Base-by-base conservation (phyloP, 2,113 vertebrate genomes). In the Paedocypris sp. region DNA sequence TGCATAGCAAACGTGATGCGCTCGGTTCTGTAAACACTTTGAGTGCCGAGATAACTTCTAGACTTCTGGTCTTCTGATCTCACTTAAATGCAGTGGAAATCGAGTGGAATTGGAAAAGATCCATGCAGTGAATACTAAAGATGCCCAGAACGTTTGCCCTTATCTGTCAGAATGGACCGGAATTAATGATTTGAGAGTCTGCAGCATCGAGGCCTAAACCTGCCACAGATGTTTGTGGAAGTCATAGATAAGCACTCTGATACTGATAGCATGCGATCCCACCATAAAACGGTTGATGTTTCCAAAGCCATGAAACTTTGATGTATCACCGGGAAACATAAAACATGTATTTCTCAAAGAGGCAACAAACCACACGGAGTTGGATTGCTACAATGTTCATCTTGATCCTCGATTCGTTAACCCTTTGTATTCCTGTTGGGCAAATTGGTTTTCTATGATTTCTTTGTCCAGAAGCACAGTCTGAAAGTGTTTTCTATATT, bases 101-200 rank as follows among this genome's bases (percentile, higher is more conserved):
- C 62, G 68, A 66, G 58, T 58, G 58, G 64, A 70, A 70, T 58
- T 62, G 63, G 58, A 70, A 62, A 53, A 66, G 68, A 70, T 50
- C 23, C 60, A 62, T 70, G 63, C 38, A 46, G 52, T 70, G 68
- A 66, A 70, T 70, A 66, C 63, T 66, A 70, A 70, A 70, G 60
- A 62, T 25, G 38, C 51, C 20, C 31, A 1, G 42, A 22, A 47
- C 46, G 62, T 64, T 39, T 64, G 51, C 43, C 63, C 63, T 66
- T 35, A 66, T 62, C 58, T 51, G 23, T 62, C 51, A 46, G 62
- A 57, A 48, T 62, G 58, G 51, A 62, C 51, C 36, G 47, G 58
- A 62, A 66, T 70, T 56, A 57, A 61, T 50, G 50, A 61, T 66
- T 70, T 62, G 58, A 23, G 45, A 54, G 66, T 46, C 18, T 41